Base-by-base conservation (phyloP, 2,888 invertebrate species). In the Xestia sexstrigata region DNA sequence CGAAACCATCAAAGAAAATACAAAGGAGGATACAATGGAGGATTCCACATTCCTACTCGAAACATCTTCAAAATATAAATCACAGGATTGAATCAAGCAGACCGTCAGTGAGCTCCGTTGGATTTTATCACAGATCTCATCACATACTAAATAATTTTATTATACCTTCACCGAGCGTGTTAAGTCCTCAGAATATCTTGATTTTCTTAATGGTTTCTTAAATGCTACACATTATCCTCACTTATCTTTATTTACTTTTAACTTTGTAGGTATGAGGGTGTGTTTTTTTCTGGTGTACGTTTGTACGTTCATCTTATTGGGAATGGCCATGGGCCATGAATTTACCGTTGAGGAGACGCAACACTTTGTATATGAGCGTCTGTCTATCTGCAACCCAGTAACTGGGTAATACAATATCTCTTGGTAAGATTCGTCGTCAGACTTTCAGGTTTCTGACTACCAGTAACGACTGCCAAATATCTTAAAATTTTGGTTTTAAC, bases 141-240 rank as follows among this genome's bases (percentile, higher is more conserved):
- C 83, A 81, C 75, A 70, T 79, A 65, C 75, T 78, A 86, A 84
- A 87, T 78, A 80, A 87, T 87, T 87, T 87, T 88, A 87, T 87
- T 81, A 84, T 75, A 78, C 76, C 74, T 78, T 73, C 70, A 52
- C 55, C 15, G 75, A 84, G 70, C 81, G 87, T 86, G 84, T 76
- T 26, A 76, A 77, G 67, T 75, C 60, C 74, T 70, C 30, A 67
- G 45, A 81, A 86, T 84, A 86, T 86, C 86, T 88, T 86, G 86
- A 87, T 86, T 81, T 81, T 76, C 77, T 72, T 83, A 88, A 87
- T 79, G 83, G 77, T 47, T 86, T 86, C 77, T 85, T 88, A 86
- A 87, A 81, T 66, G 79, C 69, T 68, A 67, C 60, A 81, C 79
- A 71, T 83, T 76, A 83, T 79, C 76, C 49, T 58, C n/a, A 72